These are phyloP conservation scores for Pelochelys cantorii DNA, from an alignment of 2,797 vertebrate genomes.

Conservation along the genomic window DNA sequence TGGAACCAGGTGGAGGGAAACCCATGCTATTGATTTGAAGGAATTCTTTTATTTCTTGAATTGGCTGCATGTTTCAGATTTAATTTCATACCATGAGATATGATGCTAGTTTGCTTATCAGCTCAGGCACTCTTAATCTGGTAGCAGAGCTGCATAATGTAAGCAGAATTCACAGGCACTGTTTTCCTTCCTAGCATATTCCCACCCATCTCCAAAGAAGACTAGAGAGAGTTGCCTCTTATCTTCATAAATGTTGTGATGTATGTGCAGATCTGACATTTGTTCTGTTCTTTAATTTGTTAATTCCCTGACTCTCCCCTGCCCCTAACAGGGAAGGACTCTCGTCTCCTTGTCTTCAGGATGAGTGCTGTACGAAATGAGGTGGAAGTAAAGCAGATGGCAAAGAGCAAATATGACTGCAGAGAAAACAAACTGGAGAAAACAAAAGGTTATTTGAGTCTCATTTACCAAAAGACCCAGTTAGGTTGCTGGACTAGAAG, in stretches of 20 bases:
- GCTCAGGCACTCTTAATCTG: background rate
- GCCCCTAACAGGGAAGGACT: conserved; percentile 89
- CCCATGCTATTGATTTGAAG: background rate
- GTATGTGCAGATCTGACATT: background rate
- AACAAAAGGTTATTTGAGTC: conserved; percentile 89
- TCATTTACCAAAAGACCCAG: background rate
- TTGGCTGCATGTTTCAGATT: background rate
- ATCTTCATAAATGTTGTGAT: background rate
- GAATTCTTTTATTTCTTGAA: background rate
- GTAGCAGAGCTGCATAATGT: background rate
- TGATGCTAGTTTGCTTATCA: background rate
- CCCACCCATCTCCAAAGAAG: rapidly evolving
- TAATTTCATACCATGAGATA: background rate
- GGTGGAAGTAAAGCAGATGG: conserved; percentile 87
- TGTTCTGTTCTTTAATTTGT: background rate
- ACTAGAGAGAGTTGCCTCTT: background rate
- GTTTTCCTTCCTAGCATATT: background rate
- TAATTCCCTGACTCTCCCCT: conserved; percentile 16
- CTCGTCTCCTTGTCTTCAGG: conserved; percentile 94
- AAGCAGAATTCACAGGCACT: background rate
- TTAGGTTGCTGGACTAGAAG: background rate
- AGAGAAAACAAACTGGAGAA: conserved; percentile 98
- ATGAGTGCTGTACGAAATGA: conserved; percentile 87
- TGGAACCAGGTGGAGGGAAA: background rate
- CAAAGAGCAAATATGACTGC: conserved; percentile 91